phyloP scores from a whole-genome alignment of 2,113 vertebrate species.

The Datnioides undecimradiatus region DNA sequence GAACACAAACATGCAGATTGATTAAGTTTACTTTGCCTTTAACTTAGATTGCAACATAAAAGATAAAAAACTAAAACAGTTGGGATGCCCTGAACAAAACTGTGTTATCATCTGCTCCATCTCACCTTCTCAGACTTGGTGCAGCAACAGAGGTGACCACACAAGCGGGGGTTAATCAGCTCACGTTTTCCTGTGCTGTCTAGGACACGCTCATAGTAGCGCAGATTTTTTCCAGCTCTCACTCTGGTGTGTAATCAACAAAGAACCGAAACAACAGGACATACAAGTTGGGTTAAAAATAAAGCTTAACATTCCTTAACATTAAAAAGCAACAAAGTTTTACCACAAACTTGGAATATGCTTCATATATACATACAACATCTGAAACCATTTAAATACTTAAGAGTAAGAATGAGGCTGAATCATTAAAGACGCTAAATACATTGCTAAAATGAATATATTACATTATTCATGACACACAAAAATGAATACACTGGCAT shows the following conservation, averaged over 20 bases:
- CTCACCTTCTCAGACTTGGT: constrained; percentile 86
- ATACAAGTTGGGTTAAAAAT: not conserved
- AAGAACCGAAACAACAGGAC: not conserved
- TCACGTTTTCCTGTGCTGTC: constrained; percentile 79
- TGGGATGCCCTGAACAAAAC: not conserved
- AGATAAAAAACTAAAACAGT: not conserved
- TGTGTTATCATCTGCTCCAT: not conserved
- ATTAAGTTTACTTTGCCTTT: not conserved
- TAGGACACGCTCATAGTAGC: constrained; percentile 86
- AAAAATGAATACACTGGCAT: not conserved
- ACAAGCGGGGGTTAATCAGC: constrained; percentile 87
- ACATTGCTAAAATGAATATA: not conserved
- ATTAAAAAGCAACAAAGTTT: not conserved
- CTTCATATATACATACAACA: not conserved
- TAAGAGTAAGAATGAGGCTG: not conserved
- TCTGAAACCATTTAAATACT: not conserved
- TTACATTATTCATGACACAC: too few relatives aligned
- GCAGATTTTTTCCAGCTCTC: constrained; percentile 89
- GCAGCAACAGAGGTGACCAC: constrained; percentile 90
- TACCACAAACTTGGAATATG: not conserved
- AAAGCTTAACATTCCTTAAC: not conserved
- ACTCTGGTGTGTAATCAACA: constrained; percentile 77
- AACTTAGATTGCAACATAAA: not conserved
- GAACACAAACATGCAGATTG: constrained; percentile 7
- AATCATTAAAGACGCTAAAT: not conserved